Evolutionary conservation across 1,140 invertebrate genomes (phyloP), one percentile per base, ranked within the genome.

Genomic region (Medauroidea extradentata): DNA sequence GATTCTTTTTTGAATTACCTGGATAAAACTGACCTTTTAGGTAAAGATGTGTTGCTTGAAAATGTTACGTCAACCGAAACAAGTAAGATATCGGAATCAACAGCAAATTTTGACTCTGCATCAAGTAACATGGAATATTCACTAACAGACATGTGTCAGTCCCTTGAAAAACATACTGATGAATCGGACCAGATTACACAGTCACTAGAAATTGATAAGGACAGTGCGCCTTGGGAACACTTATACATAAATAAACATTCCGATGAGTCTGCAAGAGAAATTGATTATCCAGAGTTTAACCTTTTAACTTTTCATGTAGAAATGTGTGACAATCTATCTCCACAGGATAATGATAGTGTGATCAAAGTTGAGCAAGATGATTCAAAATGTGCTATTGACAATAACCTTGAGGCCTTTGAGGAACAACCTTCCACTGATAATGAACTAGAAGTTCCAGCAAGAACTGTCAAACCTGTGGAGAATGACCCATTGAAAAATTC

Each of bases 281-380:
- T 41, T 24, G 57, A 59, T 46, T 59, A 53, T 44, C 52, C 50
- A 18, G 57, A 59, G 34, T 55, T 59, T 16, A 59, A 53, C 54
- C 46, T 53, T 38, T 27, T 59, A 4, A 57, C 56, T 16, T 57
- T 57, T 48, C 56, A 57, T 38, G 29, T 51, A 29, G 44, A 57
- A 18, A n/a, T 25, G 7, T 25, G 13, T 49, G 56, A 51, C 21
- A 57, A 50, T 51, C 25, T 25, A 14, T 18, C 41, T 21, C 44
- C 46, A 21, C 55, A 57, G 3, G 23, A 41, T 14, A 24, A 57
- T 53, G n/a, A 14, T 50, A 25, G 48, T 50, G 48, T 25, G 14
- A 50, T n/a, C 14, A 23, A 50, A n/a, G 14, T 16, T 50, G 19
- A n/a, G 27, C 19, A 23, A 25, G 24, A 14, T 24, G 27, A 25